Base-by-base conservation (phyloP, 64 coral and sea anemone genomes). In the Hydrozoanthus tunicans region DNA sequence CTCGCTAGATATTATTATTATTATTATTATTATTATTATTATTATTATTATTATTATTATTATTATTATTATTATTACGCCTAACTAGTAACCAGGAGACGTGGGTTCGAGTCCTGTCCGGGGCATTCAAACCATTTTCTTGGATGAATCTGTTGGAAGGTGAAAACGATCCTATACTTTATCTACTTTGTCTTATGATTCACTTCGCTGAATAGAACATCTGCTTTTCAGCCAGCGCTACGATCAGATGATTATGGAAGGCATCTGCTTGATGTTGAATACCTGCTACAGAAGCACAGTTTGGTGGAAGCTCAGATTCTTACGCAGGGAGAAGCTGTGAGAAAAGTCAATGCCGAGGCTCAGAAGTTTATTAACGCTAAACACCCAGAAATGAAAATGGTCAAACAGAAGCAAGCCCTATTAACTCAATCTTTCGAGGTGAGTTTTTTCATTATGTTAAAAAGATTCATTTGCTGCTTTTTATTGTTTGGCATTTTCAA, bases 211-310 rank as follows among this genome's bases (percentile, higher is more conserved):
- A 86, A 72, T 14, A 10, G n/a, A 26, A 59, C 54, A 6, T 74
- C 5, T 92, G 53, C 66, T 51, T 80, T 64, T 57, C 63, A 96
- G 95, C 66, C 95, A 51, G 92, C 82, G 63, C 77, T 96, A 56
- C 90, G 90, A 76, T 96, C 95, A 51, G 95, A 94, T 59, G 96
- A 98, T 32, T 98, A 95, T 84, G 96, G 96, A 15, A 82, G 90
- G 25, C 96, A 98, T 91, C 70, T 98, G 52, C 79, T 93, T 51
- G 96, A 95, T 86, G 96, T 98, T 51, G 93, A 98, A 80, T 95
- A 94, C 78, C 81, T 98, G 56, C 91, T 98, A 15, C 91, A 98
- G 77, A 98, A 95, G 56, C 96, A 98, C 89, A 95, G 91, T 32
- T 79, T 98, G 26, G 76, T 95, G 26, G 96, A 98, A 64, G 92